phyloP scores from a whole-genome alignment of 2,888 invertebrate genomes.

The Hypselothyrea guttata region DNA sequence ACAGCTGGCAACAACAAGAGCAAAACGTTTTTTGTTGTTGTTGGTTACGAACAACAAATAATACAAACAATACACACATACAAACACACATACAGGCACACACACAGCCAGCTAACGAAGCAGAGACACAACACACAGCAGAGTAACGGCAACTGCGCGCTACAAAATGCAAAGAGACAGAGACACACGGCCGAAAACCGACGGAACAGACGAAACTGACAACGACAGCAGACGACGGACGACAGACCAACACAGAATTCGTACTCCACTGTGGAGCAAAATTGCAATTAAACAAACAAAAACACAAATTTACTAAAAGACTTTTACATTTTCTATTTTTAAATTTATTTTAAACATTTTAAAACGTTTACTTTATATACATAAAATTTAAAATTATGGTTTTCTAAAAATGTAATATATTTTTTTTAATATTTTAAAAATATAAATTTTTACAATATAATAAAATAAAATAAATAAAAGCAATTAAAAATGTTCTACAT shows the following conservation, averaged over 20 bases:
- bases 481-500: conserved; percentile 1
- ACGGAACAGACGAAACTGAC: conserved; percentile 25
- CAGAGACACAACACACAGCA: conserved; percentile 35
- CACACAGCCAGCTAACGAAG: conserved; percentile 16
- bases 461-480: no score
- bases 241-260: not conserved
- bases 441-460: no score
- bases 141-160: conserved; percentile 73
- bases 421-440: not conserved
- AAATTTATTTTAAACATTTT: no score
- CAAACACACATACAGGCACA: conserved; percentile 14
- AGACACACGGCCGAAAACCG: conserved; percentile 43
- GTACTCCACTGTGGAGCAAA: no score
- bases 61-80: conserved; percentile 70
- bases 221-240: conserved; percentile 18
- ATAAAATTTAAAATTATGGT: no score
- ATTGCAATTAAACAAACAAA: conserved; percentile 32
- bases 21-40: conserved; percentile 65
- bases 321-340: no score
- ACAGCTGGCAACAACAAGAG: conserved; percentile 69
- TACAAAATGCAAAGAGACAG: conserved; percentile 72
- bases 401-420: no score
- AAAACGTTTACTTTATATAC: no score
- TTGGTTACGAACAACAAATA: conserved; percentile 69
- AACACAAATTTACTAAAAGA: no score